Base-by-base conservation (phyloP, 2,113 vertebrate species). In the Crotophaga sulcirostris region DNA sequence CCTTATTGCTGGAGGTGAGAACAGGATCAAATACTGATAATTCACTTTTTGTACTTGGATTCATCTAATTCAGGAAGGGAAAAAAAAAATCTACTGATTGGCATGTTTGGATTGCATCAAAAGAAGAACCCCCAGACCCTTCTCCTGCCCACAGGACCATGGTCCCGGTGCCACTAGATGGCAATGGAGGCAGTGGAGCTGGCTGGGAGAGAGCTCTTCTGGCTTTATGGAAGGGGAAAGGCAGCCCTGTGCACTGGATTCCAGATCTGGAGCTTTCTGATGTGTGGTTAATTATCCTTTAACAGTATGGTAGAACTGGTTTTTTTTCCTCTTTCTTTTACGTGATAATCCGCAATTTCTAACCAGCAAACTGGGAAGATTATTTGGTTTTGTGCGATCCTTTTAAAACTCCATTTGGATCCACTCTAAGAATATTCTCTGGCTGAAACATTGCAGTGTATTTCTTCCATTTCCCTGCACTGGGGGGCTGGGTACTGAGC, bases 241-340 rank as follows among this genome's bases (percentile, higher is more conserved):
- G 3, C 28, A 5, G 11, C 9, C 0, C 13, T 0, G 3, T 1
- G 60, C 25, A 0, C 18, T 7, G 36, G 4, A 1, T 24, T 16
- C 33, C 42, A 4, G 25, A 13, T 60, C 66, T 64, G 34, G 31
- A 15, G 4, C 47, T 49, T 62, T 80, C 33, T 55, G 26, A n/a
- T 25, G 6, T 21, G 5, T 11, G 5, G 4, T 34, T 68, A 7
- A 19, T 63, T 9, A 40, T 67, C 33, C 25, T 84, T 87, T 49
- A 45, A 59, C 10, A 7, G 4, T 2, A 28, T 7, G 1, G 40
- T 59, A 40, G 52, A 89, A 44, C 13, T 23, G 58, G n/a, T n/a
- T n/a, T 19, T 2, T 24, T 81, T 68, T 45, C 6, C 14, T 36
- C 9, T 21, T 13, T 16, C 36, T 64, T 33, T 31, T 3, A 5